phyloP scores from a whole-genome alignment of 2,797 vertebrate genomes.

The Pagetopsis macropterus region DNA sequence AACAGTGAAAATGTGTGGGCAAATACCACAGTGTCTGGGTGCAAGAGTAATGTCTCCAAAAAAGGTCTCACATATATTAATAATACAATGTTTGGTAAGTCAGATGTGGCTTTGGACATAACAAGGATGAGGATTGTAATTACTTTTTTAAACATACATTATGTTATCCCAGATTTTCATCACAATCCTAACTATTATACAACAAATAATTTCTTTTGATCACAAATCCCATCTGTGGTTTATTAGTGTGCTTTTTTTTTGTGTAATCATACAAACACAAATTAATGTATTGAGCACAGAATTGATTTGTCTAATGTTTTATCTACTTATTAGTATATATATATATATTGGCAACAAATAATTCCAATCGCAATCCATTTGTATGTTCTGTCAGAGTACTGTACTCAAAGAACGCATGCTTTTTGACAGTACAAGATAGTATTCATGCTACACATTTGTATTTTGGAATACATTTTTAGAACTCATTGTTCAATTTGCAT shows the following conservation, averaged over 20 bases:
- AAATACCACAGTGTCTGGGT: slow-evolving; percentile 67
- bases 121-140: slow-evolving; percentile 13
- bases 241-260: slow-evolving; percentile 1
- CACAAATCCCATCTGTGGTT: background rate
- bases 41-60: slow-evolving; percentile 47
- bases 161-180: background rate
- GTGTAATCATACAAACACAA: background rate
- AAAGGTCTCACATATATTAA: slow-evolving; percentile 52
- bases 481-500: too few species aligned
- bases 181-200: background rate
- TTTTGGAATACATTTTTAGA: background rate
- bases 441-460: background rate
- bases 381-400: background rate
- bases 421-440: background rate
- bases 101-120: slow-evolving; percentile 43
- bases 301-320: background rate
- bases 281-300: background rate
- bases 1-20: slow-evolving; percentile 63
- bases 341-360: too few species aligned
- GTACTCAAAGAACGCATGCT: too few species aligned
- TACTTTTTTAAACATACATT: background rate
- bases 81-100: slow-evolving; percentile 49
- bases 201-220: background rate
- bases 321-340: too few species aligned
- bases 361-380: background rate